phyloP scores from a whole-genome alignment of 2,797 vertebrate species.

The Melopsittacus undulatus region DNA sequence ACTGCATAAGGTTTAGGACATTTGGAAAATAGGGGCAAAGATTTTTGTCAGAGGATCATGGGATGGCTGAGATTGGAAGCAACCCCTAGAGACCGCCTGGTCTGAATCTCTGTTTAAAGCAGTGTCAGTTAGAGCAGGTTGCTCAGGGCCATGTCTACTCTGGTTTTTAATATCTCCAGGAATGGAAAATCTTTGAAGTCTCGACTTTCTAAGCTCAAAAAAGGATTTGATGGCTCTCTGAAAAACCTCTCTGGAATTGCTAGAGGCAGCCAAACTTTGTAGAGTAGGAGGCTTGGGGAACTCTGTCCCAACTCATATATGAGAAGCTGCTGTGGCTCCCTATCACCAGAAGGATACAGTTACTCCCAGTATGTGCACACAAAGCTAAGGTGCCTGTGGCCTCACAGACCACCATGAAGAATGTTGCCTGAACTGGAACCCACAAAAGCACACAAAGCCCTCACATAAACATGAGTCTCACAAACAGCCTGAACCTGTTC shows the following conservation, averaged over 20 bases:
- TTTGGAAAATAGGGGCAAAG: background rate
- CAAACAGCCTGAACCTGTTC: background rate
- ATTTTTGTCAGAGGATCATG: background rate
- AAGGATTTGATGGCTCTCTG: background rate
- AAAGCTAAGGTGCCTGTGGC: accelerated
- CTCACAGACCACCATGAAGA: background rate
- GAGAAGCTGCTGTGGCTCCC: background rate
- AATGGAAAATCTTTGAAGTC: background rate
- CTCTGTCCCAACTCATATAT: background rate
- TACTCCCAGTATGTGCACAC: background rate
- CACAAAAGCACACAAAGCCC: background rate
- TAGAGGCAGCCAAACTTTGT: background rate
- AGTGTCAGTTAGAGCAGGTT: background rate
- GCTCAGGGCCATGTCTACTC: background rate
- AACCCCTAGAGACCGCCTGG: background rate
- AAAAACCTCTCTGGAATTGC: background rate
- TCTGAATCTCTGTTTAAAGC: background rate
- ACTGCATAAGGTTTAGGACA: background rate
- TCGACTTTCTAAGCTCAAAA: background rate
- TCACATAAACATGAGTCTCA: background rate
- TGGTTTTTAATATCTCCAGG: background rate
- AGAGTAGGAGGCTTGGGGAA: background rate
- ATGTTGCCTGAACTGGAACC: background rate
- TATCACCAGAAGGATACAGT: background rate
- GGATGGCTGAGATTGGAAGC: background rate